Evolutionary conservation across 2,888 invertebrate species (phyloP), one percentile per base, ranked within the genome.

Genomic region (Cantharis flavilabris): DNA sequence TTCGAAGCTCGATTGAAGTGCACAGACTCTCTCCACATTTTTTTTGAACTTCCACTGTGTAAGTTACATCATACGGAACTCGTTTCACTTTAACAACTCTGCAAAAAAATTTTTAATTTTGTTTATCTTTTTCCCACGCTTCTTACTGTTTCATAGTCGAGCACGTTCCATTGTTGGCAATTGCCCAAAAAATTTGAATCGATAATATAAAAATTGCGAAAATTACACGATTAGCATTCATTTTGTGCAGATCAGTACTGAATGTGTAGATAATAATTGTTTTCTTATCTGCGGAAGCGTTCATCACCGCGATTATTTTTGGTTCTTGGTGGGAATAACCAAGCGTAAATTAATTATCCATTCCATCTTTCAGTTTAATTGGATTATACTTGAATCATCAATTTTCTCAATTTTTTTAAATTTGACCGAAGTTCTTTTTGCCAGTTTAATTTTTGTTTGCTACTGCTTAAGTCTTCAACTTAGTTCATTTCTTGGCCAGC

Each of bases 51-150:
- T 28, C 10, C 23, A 62, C 16, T 23, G 16, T 13, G 14, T 69
- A 73, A 0, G 62, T 74, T 63, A 70, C 49, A 10, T 11, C 14
- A 9, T 64, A 76, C 4, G 71, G 76, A 11, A 71, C 49, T 63
- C 62, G n/a, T 33, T 14, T 72, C 3, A 20, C 70, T 64, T 72
- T 76, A 3, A 62, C 33, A n/a, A 69, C 13, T 10, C 69, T 76
- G n/a, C 26, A 13, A n/a, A n/a, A n/a, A 49, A 33, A 49, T 2
- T n/a, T 49, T n/a, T 7, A 49, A 49, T n/a, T 49, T 1, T 49
- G 49, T 49, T 49, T n/a, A 49, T 49, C n/a, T 49, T 49, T 49
- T 49, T 0, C 7, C n/a, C 7, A 4, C 49, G 7, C 49, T 49
- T n/a, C 49, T 49, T 49, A 49, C 49, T 49, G 49, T 49, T 49